Evolutionary conservation across 2,888 invertebrate species (phyloP).

Genomic region (Pimpla rufipes): DNA sequence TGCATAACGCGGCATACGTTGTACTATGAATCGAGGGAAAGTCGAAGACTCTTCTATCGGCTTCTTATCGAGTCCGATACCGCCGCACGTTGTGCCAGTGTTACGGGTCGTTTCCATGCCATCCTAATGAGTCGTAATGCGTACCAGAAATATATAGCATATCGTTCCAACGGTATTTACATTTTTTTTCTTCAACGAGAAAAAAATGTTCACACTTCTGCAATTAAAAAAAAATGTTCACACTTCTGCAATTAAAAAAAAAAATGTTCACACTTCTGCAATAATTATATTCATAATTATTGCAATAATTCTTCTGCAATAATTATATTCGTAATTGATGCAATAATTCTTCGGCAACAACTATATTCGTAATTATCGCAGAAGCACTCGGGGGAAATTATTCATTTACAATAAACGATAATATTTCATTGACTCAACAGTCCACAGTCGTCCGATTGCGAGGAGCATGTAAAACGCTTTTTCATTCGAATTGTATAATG

Average conservation of each 20-base stretch:
- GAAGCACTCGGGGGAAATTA: too few relatives aligned
- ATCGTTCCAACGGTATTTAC: slow-evolving; percentile 20
- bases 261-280: background rate
- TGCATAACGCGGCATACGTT: background rate
- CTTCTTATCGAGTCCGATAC: slow-evolving; percentile 41
- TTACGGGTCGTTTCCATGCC: slow-evolving; percentile 50
- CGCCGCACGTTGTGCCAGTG: slow-evolving; percentile 31
- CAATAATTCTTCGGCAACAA: too few relatives aligned
- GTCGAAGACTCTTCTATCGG: slow-evolving; percentile 55
- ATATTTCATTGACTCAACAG: background rate
- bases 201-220: too few relatives aligned
- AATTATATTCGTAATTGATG: too few relatives aligned
- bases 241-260: background rate
- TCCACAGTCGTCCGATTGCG: too few relatives aligned
- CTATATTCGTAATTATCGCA: too few relatives aligned
- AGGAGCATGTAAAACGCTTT: too few relatives aligned
- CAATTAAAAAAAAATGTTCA: too few relatives aligned
- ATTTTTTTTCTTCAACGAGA: background rate
- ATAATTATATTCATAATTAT: too few relatives aligned
- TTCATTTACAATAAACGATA: too few relatives aligned
- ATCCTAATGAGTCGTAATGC: background rate
- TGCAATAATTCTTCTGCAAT: too few relatives aligned
- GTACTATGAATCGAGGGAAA: slow-evolving; percentile 40
- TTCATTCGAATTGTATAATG: too few relatives aligned
- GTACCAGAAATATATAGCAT: slow-evolving; percentile 9